Base-by-base conservation (phyloP, 2,797 vertebrate genomes). In the Esox masquinongy region DNA sequence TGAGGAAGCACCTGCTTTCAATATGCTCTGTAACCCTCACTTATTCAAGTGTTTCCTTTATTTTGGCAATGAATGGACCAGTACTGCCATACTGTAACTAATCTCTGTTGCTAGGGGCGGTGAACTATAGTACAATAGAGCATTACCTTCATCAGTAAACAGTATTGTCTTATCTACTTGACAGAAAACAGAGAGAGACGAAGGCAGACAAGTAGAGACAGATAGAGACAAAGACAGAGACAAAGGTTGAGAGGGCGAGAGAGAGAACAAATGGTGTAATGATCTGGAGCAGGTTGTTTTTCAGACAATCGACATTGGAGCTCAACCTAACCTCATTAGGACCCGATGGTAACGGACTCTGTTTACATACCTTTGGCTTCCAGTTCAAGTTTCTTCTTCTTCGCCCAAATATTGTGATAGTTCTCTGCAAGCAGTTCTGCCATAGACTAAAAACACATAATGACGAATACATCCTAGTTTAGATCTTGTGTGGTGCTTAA, bases 371-470 rank as follows among this genome's bases (percentile, higher is more conserved):
- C 97, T 97, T 98, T 98, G 83, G 95, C 94, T 91, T 99, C 97
- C 73, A 98, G 92, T 70, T 98, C 97, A 77, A 94, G 81, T 84
- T 99, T 98, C 93, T 97, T 98, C 89, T 96, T 97, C 90, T 95
- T 96, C 67, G 97, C 96, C 97, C 97, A 99, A 84, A 96, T 96
- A 68, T 99, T 99, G 83, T 99, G 97, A 85, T 97, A 98, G 87
- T 98, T 98, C 90, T 99, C 97, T 24, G 97, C 97, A 83, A 99
- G 96, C 90, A 97, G 95, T 83, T 99, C 97, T 56, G 97, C 97
- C 97, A 98, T 97, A 8, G 97, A 95, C 97, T 99, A 88, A 24
- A 86, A 71, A 77, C 78, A 74, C 26, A 85, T n/a, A 84, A 63
- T 15, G 22, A 43, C 5, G 43, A 31, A 36, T 17, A 69, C 34